These are phyloP conservation scores for Ochropleura plecta DNA, from an alignment of 2,888 invertebrate species.

Conservation along the genomic window DNA sequence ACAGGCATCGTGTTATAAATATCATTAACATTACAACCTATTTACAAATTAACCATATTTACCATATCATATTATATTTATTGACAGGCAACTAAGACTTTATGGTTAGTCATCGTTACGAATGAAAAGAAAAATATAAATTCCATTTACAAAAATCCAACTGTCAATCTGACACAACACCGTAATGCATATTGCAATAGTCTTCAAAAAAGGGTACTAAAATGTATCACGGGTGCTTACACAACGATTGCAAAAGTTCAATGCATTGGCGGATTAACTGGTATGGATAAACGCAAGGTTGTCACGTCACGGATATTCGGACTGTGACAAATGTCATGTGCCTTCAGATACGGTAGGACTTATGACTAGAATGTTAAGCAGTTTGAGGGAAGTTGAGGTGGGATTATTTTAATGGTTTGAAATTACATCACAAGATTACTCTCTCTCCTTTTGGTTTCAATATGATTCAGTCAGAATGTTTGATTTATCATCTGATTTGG, in stretches of 20 bases:
- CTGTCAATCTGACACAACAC: neutral
- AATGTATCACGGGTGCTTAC: conserved; percentile 28
- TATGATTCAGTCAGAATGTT: too few species aligned
- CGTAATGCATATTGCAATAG: conserved; percentile 26
- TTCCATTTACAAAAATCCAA: neutral
- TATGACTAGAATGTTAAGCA: conserved; percentile 9
- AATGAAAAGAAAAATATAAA: neutral
- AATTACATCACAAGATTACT: neutral
- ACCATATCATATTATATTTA: too few species aligned
- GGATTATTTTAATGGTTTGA: neutral
- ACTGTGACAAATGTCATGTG: conserved; percentile 5
- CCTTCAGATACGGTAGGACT: neutral
- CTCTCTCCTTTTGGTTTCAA: neutral
- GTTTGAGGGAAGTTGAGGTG: neutral
- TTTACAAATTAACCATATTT: too few species aligned
- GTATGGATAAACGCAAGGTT: conserved; percentile 41
- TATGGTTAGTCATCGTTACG: too few species aligned
- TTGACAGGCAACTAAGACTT: too few species aligned
- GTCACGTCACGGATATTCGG: conserved; percentile 20
- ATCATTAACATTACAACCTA: too few species aligned
- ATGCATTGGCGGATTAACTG: conserved; percentile 48
- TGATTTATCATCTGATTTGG: too few species aligned
- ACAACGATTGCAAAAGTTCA: conserved; percentile 50
- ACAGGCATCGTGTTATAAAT: too few species aligned
- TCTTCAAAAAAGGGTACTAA: conserved; percentile 46